Conservation (phyloP, 2,113 vertebrate genomes). For the Monarcha castaneiventris region DNA sequence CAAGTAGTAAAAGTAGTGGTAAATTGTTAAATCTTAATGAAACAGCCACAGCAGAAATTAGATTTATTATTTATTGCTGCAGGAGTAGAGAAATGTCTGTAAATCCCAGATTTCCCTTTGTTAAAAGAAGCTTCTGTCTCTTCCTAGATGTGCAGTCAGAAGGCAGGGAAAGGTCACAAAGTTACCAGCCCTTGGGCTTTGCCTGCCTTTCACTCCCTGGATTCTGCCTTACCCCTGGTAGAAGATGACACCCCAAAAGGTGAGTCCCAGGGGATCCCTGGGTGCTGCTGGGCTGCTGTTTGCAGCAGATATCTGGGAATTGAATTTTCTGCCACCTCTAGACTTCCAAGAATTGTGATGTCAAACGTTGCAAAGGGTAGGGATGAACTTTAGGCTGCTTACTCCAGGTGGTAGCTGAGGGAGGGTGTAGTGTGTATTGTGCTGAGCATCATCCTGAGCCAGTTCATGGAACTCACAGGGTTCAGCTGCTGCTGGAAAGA, state of each 20-base stretch:
- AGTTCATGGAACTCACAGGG: background rate
- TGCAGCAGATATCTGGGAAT: background rate
- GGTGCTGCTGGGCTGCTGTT: background rate
- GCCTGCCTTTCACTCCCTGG: constrained; percentile 22
- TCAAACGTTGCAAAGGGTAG: background rate
- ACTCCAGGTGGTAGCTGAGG: background rate
- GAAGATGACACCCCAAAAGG: constrained; percentile 69
- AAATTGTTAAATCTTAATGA: constrained; percentile 68
- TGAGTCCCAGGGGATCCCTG: constrained; percentile 38
- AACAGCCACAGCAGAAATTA: constrained; percentile 17
- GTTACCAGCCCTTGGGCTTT: constrained; percentile 13
- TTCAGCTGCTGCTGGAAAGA: background rate
- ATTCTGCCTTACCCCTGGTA: constrained; percentile 29
- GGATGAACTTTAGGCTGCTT: background rate
- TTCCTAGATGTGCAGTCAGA: constrained; percentile 68
- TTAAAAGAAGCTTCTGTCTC: constrained; percentile 10
- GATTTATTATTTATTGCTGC: constrained; percentile 48
- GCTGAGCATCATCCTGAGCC: background rate
- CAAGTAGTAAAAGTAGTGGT: constrained; percentile 48
- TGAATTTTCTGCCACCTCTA: background rate
- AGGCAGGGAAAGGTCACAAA: constrained; percentile 48
- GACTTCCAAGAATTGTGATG: background rate
- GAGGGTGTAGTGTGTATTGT: background rate
- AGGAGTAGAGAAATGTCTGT: background rate
- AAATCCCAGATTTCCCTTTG: background rate